These are phyloP conservation scores for Jaculus jaculus DNA, from an alignment of 2,113 vertebrate genomes.

Conservation along the genomic window DNA sequence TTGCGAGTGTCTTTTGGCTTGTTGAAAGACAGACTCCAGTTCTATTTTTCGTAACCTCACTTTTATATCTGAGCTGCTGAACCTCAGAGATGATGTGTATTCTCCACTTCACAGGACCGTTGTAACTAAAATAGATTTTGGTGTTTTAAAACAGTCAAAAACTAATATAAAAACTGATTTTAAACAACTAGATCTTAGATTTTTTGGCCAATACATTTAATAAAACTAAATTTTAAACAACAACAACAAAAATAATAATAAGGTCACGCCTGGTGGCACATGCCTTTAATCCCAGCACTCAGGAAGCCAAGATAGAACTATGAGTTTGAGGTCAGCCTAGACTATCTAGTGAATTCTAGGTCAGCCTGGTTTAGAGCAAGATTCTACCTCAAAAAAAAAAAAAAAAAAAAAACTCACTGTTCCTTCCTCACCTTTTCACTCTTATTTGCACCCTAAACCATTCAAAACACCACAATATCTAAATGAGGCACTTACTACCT, in stretches of 20 bases:
- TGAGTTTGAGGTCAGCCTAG: too few species aligned
- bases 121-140: neutral
- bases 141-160: neutral
- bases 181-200: neutral
- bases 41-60: neutral
- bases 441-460: neutral
- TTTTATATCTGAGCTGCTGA: neutral
- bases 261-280: too few species aligned
- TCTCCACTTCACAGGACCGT: neutral
- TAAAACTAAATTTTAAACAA: neutral
- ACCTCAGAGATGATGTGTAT: neutral
- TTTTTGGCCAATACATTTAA: neutral
- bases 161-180: neutral
- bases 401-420: neutral
- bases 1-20: constrained; percentile 73
- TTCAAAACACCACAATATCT: neutral
- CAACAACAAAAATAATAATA: too few species aligned
- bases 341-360: too few species aligned
- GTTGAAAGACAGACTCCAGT: constrained; percentile 50
- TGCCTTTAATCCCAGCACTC: too few species aligned
- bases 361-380: too few species aligned
- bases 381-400: too few species aligned
- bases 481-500: neutral
- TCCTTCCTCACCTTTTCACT: neutral
- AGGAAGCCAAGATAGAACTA: too few species aligned